Evolutionary conservation across 2,113 vertebrate genomes (phyloP), one percentile per base, ranked within the genome.

Genomic region (Anguilla japonica): DNA sequence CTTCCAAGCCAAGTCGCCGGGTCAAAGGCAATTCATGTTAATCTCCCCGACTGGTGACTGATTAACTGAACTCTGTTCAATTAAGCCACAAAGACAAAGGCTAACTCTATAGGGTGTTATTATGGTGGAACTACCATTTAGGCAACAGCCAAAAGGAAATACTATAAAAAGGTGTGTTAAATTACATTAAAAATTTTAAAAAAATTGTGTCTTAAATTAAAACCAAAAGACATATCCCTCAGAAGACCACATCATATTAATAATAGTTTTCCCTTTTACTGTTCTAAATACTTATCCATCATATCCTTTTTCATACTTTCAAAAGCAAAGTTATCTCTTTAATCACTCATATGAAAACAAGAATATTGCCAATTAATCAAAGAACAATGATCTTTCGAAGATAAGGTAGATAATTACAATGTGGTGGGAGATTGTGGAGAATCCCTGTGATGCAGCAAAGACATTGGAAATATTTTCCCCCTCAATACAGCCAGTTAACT

Each of bases 311-410:
- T 75, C n/a, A 34, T 50, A 43, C 41, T 41, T 56, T 40, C n/a
- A n/a, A 67, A 81, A 82, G 53, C 79, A 67, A 43, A n/a, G 22
- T 43, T 34, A 83, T 78, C 26, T 63, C 67, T 75, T 34, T 67
- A 63, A 86, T 71, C 41, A 50, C 81, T 86, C 46, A 39, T 39
- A 83, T 75, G 26, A 79, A 82, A 84, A 79, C 82, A 83, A 83
- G 53, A 79, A 57, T 13, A 41, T 71, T 20, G 20, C 41, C 71
- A 87, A 71, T 67, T 79, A 79, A 46, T 41, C 20, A 87, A 29
- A 75, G 26, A 57, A 80, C 84, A 85, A 82, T 83, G n/a, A 71
- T 53, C 56, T 63, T 78, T 86, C 26, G 22, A 80, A 79, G 79
- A 81, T 80, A 86, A 13, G 53, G 63, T 53, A 63, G 85, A 71